Percentiles rank a stretch among this genome's conserved stretches.
phyloP scores from a whole-genome alignment of 2,113 vertebrate species.

The Pseudolaguvia tuberculata region DNA sequence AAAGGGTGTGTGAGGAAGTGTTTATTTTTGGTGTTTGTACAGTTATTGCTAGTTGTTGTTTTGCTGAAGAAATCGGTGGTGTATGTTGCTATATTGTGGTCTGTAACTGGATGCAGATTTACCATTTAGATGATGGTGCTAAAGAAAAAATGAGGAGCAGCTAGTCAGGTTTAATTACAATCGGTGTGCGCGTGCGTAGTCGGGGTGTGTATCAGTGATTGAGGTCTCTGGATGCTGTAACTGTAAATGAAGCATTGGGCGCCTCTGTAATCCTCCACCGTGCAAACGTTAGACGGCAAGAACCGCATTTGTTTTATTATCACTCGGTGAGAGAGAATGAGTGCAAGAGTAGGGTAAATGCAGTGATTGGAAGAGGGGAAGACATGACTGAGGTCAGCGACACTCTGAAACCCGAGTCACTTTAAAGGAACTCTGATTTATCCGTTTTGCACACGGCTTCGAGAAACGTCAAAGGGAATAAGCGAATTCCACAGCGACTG shows the following conservation, averaged over 20 bases:
- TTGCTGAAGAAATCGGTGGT: too few species aligned
- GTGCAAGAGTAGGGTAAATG: constrained; percentile 29
- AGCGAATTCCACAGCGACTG: not conserved
- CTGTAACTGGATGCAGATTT: not conserved
- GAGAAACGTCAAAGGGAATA: constrained; percentile 10
- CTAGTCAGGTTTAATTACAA: constrained; percentile 11
- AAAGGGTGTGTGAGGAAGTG: not conserved
- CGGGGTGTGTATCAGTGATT: constrained; percentile 34
- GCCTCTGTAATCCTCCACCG: constrained; percentile 62
- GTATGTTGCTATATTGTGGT: not conserved
- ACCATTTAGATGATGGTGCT: not conserved
- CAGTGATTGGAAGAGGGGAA: not conserved
- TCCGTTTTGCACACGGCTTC: not conserved
- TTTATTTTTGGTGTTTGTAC: not conserved
- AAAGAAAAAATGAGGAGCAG: not conserved
- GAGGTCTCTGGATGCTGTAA: constrained; percentile 59
- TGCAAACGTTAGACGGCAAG: constrained; percentile 36
- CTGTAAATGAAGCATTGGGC: constrained; percentile 70
- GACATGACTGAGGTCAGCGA: constrained; percentile 1
- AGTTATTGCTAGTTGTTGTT: not conserved
- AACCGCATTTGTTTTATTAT: constrained; percentile 68
- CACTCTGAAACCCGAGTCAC: constrained; percentile 6
- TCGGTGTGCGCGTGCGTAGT: not conserved
- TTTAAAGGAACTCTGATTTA: constrained; percentile 21
- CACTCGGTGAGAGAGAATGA: not conserved